Evolutionary conservation across 2,888 invertebrate genomes (phyloP), one percentile per base, ranked within the genome.

Genomic region (Monochamus alternatus): DNA sequence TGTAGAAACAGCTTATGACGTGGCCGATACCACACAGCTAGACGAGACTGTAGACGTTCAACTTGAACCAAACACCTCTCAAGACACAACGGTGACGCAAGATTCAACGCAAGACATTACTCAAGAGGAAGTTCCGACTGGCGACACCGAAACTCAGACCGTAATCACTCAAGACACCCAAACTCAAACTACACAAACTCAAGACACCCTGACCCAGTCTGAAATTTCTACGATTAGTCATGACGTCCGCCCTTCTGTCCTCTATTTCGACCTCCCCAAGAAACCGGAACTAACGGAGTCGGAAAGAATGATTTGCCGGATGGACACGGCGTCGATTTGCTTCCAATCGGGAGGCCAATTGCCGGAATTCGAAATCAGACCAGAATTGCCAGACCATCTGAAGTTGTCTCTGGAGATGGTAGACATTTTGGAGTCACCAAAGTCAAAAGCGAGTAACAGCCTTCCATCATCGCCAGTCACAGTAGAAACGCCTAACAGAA

Each of bases 401-500:
- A 22, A 55, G 7, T 14, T 55, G 55, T 55, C 55, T 14, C 51
- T 75, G 43, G 62, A 68, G 2, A 62, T 73, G 52, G 78, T 74
- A 47, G 75, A 77, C 65, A 44, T 44, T 70, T 32, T 62, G 47
- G 62, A 22, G 9, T 38, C 58, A 51, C 69, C 69, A 70, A 30
- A n/a, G 10, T 44, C 58, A 22, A 14, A 44, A 44, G 8, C 47
- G 80, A 55, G 85, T 84, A 59, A 43, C 14, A 80, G 69, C 71
- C 75, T 87, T 32, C 86, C 85, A 5, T 82, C 85, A 12, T 88
- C 88, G 3, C 88, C 88, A 4, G 73, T 88, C 43, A 84, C 81
- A 4, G 78, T 79, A 0, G 87, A 87, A 52, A 89, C 88, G 0
- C 88, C 89, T 5, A 86, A 81, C 55, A 84, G 85, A 77, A 87